phyloP scores from a whole-genome alignment of 2,888 invertebrate species.

The Melanargia galathea region DNA sequence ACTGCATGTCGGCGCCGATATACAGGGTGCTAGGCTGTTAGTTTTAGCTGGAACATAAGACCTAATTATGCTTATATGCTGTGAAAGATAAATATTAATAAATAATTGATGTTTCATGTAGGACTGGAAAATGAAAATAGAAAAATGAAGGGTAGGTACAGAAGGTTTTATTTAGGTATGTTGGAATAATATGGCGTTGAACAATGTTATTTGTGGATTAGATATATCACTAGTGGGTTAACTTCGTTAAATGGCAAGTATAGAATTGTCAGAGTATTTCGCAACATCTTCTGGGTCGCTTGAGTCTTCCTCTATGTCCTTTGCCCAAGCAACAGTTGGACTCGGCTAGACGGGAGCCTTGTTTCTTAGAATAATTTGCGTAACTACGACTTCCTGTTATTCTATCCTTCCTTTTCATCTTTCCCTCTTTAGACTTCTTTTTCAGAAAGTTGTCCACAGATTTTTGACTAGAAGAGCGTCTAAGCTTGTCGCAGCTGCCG shows the following conservation, averaged over 20 bases:
- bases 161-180: not conserved
- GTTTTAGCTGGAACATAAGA: conserved; percentile 55
- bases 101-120: too few species aligned
- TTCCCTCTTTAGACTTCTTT: conserved; percentile 58
- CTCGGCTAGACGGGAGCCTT: conserved; percentile 46
- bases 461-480: conserved; percentile 43
- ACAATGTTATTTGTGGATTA: not conserved
- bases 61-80: not conserved
- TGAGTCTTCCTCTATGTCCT: conserved; percentile 66
- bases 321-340: conserved; percentile 63
- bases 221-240: not conserved
- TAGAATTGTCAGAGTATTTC: conserved; percentile 44
- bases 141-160: not conserved
- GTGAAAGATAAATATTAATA: too few species aligned
- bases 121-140: not conserved
- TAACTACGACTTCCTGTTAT: conserved; percentile 55
- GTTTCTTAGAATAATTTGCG: conserved; percentile 51
- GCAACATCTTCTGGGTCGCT: conserved; percentile 44
- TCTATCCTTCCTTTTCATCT: conserved; percentile 58
- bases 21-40: conserved; percentile 63
- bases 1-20: conserved; percentile 67
- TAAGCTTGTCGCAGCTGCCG: conserved; percentile 55
- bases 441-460: conserved; percentile 58
- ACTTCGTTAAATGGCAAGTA: not conserved
- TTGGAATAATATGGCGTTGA: not conserved